phyloP scores from a whole-genome alignment of 2,797 vertebrate genomes.

The Xenops minutus region DNA sequence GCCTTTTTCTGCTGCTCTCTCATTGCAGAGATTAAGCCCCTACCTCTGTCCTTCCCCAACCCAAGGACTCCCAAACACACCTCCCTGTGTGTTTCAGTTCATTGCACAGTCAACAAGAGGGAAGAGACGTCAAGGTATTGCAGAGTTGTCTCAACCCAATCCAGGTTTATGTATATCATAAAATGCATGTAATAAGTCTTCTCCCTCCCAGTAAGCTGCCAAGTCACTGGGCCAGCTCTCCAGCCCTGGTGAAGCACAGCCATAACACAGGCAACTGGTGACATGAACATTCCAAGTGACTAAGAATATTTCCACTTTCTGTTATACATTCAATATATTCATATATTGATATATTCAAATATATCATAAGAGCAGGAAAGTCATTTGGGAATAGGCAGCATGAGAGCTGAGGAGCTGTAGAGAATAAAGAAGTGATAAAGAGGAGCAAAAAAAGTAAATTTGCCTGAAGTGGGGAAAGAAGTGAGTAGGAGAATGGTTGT shows the following conservation, averaged over 20 bases:
- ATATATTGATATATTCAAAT: neutral
- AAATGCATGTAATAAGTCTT: neutral
- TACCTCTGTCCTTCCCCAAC: neutral
- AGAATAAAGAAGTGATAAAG: constrained; percentile 3
- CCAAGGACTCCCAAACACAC: neutral
- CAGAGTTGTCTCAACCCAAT: neutral
- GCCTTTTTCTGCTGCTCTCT: neutral
- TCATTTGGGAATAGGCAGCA: neutral
- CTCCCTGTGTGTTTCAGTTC: neutral
- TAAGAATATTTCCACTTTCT: neutral
- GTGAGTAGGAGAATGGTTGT: constrained; percentile 9
- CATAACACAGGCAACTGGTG: neutral
- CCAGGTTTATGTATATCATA: neutral
- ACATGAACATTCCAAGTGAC: neutral
- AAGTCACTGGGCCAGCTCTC: neutral
- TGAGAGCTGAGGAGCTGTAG: neutral
- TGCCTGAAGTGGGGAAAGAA: constrained; percentile 1
- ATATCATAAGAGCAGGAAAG: neutral
- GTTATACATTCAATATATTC: neutral
- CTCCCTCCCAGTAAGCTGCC: neutral
- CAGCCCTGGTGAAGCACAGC: neutral
- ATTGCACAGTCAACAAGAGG: neutral
- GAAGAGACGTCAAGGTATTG: neutral
- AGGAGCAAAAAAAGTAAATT: neutral
- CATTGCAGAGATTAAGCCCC: neutral